Evolutionary conservation across 2,888 invertebrate genomes (phyloP).

Genomic region (Ectobius pallidus): DNA sequence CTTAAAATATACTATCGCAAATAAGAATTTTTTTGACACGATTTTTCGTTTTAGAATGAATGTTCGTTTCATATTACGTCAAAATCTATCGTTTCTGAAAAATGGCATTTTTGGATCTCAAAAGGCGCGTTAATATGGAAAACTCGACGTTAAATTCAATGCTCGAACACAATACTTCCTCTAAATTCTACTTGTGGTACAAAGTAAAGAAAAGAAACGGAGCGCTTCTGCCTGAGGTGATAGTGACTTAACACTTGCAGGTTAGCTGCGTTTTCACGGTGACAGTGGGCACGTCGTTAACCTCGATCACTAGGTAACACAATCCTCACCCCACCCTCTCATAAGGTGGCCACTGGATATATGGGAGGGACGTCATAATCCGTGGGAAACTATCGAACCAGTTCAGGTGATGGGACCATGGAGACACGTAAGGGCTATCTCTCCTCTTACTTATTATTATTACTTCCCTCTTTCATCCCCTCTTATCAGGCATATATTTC

Average conservation of each 20-base stretch:
- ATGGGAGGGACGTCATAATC: conserved; percentile 38
- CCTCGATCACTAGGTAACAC: conserved; percentile 30
- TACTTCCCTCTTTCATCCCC: conserved; percentile 10
- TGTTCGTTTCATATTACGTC: too few relatives aligned
- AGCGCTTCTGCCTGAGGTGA: too few relatives aligned
- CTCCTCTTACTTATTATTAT: conserved; percentile 38
- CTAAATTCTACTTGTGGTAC: too few relatives aligned
- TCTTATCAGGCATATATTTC: background rate
- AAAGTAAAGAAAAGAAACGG: too few relatives aligned
- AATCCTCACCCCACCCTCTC: background rate
- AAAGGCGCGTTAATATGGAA: too few relatives aligned
- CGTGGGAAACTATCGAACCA: conserved; percentile 43
- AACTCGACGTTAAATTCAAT: too few relatives aligned
- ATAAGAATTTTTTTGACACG: too few relatives aligned
- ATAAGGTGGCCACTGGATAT: background rate
- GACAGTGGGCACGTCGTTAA: conserved; percentile 20
- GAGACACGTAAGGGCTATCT: conserved; percentile 41
- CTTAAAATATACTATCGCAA: too few relatives aligned
- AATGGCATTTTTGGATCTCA: too few relatives aligned
- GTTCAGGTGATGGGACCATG: conserved; percentile 31
- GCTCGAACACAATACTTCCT: too few relatives aligned
- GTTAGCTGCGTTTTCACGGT: background rate
- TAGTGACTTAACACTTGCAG: background rate
- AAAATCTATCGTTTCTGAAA: too few relatives aligned
- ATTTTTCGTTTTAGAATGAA: too few relatives aligned